Percentiles rank a stretch among this genome's conserved stretches.
Conservation (phyloP, 2,113 vertebrate species). For the Perca schrenkii region DNA sequence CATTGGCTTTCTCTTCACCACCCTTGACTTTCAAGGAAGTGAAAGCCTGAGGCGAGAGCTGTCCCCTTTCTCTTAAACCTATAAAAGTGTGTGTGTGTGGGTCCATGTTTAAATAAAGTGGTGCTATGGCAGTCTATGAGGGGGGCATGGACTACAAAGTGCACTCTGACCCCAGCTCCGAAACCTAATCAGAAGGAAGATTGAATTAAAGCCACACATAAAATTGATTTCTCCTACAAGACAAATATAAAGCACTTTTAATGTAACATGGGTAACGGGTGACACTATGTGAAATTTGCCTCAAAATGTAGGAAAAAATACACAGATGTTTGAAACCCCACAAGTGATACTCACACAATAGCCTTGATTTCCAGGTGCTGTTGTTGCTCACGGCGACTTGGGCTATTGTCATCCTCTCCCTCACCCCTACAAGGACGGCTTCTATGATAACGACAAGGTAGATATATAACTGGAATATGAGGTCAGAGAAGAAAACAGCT, state of each 20-base stretch:
- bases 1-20: constrained; percentile 36
- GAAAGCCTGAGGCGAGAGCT: constrained; percentile 55
- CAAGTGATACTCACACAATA: constrained; percentile 76
- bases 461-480: neutral
- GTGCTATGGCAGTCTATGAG: constrained; percentile 10
- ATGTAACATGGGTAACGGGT: neutral
- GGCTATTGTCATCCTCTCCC: constrained; percentile 71
- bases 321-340: neutral
- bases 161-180: constrained; percentile 53
- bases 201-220: constrained; percentile 40
- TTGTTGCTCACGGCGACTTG: constrained; percentile 59
- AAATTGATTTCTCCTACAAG: constrained; percentile 12
- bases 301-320: constrained; percentile 1
- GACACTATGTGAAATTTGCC: neutral
- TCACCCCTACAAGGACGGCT: constrained; percentile 62
- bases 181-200: constrained; percentile 48
- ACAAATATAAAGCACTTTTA: constrained; percentile 2
- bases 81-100: constrained; percentile 13
- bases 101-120: constrained; percentile 50
- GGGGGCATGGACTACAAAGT: constrained; percentile 38
- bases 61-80: constrained; percentile 33
- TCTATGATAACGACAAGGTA: constrained; percentile 43
- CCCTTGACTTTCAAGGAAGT: constrained; percentile 44
- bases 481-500: neutral
- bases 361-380: constrained; percentile 77